These are phyloP conservation scores for Eubasilissa splendida DNA, from an alignment of 2,888 invertebrate species.

Conservation along the genomic window DNA sequence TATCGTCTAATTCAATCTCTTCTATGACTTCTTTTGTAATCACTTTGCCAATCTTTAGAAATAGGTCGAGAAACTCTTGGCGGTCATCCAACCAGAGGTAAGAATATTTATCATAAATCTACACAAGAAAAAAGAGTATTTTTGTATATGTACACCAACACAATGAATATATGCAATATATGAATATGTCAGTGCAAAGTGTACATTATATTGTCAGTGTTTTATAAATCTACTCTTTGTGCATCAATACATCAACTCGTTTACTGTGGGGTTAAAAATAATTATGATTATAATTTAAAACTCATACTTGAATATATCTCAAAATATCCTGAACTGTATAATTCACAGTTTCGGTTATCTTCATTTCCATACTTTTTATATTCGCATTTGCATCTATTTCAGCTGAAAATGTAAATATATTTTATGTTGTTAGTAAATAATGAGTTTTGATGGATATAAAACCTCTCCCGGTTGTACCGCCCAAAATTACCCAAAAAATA, in stretches of 20 bases:
- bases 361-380: slow-evolving; percentile 74
- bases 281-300: not conserved
- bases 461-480: too few relatives aligned
- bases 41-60: slow-evolving; percentile 83
- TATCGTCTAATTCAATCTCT: slow-evolving; percentile 63
- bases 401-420: slow-evolving; percentile 63
- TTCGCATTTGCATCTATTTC: slow-evolving; percentile 75
- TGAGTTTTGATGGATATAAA: too few relatives aligned
- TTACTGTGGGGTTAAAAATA: not conserved
- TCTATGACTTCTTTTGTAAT: slow-evolving; percentile 84
- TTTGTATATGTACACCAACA: not conserved
- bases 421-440: too few relatives aligned
- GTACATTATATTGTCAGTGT: too few relatives aligned
- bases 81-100: slow-evolving; percentile 88
- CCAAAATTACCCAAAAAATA: too few relatives aligned
- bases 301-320: slow-evolving; percentile 65
- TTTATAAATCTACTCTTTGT: too few relatives aligned
- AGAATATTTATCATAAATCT: slow-evolving; percentile 78
- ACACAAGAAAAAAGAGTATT: not conserved
- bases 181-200: too few relatives aligned
- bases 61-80: slow-evolving; percentile 81
- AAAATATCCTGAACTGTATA: slow-evolving; percentile 67
- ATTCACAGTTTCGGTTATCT: slow-evolving; percentile 71
- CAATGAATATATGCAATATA: too few relatives aligned
- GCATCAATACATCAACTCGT: too few relatives aligned